A percentile compares a stretch with the other conserved stretches of the same genome.
These are phyloP conservation scores for Nothobranchius kuhntae DNA, from an alignment of 2,113 vertebrate genomes.

Conservation along the genomic window DNA sequence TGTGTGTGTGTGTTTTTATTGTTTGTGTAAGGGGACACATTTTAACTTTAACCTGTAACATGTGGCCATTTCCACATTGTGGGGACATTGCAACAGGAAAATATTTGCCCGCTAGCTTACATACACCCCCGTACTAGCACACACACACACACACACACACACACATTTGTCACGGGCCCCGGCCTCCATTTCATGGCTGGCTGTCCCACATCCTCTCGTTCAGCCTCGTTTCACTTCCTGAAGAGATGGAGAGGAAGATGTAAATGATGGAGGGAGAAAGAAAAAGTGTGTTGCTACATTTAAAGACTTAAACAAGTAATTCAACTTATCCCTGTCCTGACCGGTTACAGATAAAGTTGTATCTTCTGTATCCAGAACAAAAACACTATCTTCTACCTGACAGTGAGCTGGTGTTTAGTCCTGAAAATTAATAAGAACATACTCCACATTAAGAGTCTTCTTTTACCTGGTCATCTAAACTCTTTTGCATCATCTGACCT, in stretches of 20 bases:
- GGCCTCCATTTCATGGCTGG: slow-evolving; percentile 79
- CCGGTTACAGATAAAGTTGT: neutral
- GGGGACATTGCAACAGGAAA: slow-evolving; percentile 26
- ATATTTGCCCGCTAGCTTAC: slow-evolving; percentile 8
- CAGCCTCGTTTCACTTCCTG: slow-evolving; percentile 77
- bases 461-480: too few species aligned
- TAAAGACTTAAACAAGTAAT: slow-evolving; percentile 27
- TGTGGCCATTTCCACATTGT: too few species aligned
- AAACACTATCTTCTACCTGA: neutral
- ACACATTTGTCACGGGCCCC: slow-evolving; percentile 57
- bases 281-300: slow-evolving; percentile 5
- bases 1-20: too few species aligned
- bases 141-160: slow-evolving; percentile 7
- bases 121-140: neutral
- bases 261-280: slow-evolving; percentile 38
- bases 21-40: too few species aligned
- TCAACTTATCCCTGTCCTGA: neutral
- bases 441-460: neutral
- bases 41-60: too few species aligned
- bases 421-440: neutral
- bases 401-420: neutral
- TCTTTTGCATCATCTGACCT: neutral
- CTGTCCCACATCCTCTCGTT: slow-evolving; percentile 76
- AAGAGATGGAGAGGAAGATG: slow-evolving; percentile 58
- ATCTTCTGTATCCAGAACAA: slow-evolving; percentile 2